Evolutionary conservation across 1,140 invertebrate species (phyloP).

Genomic region (Chlorops oryzae): DNA sequence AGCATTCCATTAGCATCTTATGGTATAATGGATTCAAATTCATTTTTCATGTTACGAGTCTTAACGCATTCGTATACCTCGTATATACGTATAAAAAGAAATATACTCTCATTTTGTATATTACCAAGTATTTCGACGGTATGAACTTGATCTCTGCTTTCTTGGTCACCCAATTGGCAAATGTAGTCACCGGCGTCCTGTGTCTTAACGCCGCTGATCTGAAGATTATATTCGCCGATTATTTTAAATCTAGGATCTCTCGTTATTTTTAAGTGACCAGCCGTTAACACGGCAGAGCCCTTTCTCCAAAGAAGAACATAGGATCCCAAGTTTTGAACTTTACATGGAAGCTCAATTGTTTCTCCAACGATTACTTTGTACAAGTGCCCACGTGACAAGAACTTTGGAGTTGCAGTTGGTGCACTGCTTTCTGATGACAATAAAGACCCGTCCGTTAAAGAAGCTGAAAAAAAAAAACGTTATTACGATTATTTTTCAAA

Average conservation of each 20-base stretch:
- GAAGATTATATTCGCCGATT: conserved; percentile 56
- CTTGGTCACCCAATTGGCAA: conserved; percentile 52
- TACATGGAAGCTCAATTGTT: conserved; percentile 66
- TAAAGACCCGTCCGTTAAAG: conserved; percentile 27
- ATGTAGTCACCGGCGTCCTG: conserved; percentile 51
- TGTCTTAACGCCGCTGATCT: conserved; percentile 55
- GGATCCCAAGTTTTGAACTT: conserved; percentile 65
- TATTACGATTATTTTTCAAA: too few relatives aligned
- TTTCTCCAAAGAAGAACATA: conserved; percentile 59
- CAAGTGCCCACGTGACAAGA: conserved; percentile 63
- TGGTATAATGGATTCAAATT: too few relatives aligned
- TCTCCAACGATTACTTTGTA: conserved; percentile 70
- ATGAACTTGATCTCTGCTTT: conserved; percentile 51
- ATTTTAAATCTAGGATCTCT: conserved; percentile 55
- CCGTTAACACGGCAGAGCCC: conserved; percentile 56
- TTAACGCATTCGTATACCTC: too few relatives aligned
- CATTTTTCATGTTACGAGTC: too few relatives aligned
- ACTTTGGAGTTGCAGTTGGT: conserved; percentile 53
- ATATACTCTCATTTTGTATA: too few relatives aligned
- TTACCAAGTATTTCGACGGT: conserved; percentile 53
- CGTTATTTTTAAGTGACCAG: conserved; percentile 57
- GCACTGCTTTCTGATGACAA: conserved; percentile 30
- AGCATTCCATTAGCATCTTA: not conserved
- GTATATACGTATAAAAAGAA: too few relatives aligned
- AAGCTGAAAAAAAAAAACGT: conserved; percentile 15